Evolutionary conservation across 2,888 invertebrate genomes (phyloP).

Genomic region (Elegia similella): DNA sequence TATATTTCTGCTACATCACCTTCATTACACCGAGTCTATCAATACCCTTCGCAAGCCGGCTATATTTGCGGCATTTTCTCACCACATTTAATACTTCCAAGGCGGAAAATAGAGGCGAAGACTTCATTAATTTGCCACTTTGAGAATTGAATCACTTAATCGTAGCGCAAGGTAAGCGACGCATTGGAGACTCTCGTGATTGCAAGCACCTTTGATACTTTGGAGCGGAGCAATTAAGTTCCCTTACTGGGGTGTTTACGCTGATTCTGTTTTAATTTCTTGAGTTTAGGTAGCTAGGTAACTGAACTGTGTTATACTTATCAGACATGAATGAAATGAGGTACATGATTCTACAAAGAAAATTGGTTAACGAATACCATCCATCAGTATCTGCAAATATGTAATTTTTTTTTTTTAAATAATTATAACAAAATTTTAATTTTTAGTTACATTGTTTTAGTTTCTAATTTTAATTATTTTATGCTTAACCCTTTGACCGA

Average conservation of each 20-base stretch:
- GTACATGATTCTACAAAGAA: no score
- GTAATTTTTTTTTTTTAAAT: no score
- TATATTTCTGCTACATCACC: slow-evolving; percentile 23
- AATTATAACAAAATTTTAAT: no score
- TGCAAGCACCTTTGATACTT: slow-evolving; percentile 55
- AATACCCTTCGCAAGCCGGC: slow-evolving; percentile 22
- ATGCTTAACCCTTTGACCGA: no score
- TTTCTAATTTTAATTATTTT: no score
- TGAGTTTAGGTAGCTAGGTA: no score
- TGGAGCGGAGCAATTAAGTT: slow-evolving; percentile 54
- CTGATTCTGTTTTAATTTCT: slow-evolving; percentile 34
- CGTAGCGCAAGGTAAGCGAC: slow-evolving; percentile 33
- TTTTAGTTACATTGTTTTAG: no score
- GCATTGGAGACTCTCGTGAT: slow-evolving; percentile 32
- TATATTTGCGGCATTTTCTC: slow-evolving; percentile 30
- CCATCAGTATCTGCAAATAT: no score
- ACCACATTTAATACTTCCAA: slow-evolving; percentile 40
- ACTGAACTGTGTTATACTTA: no score
- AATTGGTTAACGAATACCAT: no score
- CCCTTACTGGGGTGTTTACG: slow-evolving; percentile 46
- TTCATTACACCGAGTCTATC: slow-evolving; percentile 17
- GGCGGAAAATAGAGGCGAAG: slow-evolving; percentile 47
- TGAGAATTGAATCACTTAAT: slow-evolving; percentile 69
- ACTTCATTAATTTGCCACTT: slow-evolving; percentile 63
- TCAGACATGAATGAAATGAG: no score